Conservation (phyloP, 2,797 vertebrate species). For the Chelon labrosus region DNA sequence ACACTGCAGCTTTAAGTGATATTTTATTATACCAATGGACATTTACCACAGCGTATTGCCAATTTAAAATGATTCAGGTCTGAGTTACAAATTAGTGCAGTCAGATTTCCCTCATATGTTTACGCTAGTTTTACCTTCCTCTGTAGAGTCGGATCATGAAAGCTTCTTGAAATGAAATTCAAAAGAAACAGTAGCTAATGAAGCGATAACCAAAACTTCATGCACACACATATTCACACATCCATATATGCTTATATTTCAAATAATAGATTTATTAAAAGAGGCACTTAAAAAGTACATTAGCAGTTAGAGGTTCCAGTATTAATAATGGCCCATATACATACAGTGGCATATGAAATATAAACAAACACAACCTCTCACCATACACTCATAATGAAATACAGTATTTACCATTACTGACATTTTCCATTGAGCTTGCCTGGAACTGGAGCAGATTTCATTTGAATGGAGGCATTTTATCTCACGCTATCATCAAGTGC, state of each 20-base stretch:
- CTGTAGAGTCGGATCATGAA: too few species aligned
- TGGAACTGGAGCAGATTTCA: neutral
- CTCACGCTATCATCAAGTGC: neutral
- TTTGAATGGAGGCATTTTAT: slow-evolving; percentile 4
- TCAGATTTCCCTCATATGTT: too few species aligned
- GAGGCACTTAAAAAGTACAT: slow-evolving; percentile 66
- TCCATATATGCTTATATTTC: slow-evolving; percentile 27
- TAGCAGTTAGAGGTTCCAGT: slow-evolving; percentile 62
- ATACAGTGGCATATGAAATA: neutral
- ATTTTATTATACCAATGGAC: too few species aligned
- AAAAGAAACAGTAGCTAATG: neutral
- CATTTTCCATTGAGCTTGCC: neutral
- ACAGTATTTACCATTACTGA: neutral
- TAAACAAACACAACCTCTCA: neutral
- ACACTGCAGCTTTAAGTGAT: too few species aligned
- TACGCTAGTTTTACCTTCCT: too few species aligned
- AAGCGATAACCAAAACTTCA: neutral
- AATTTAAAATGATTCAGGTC: too few species aligned
- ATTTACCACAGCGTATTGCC: too few species aligned
- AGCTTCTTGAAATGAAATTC: too few species aligned
- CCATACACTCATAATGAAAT: neutral
- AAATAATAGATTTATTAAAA: slow-evolving; percentile 78
- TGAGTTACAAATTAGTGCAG: too few species aligned
- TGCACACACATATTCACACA: slow-evolving; percentile 30
- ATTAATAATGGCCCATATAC: slow-evolving; percentile 29